Evolutionary conservation across 2,797 vertebrate species (phyloP).

Genomic region (Chloroceryle inda): DNA sequence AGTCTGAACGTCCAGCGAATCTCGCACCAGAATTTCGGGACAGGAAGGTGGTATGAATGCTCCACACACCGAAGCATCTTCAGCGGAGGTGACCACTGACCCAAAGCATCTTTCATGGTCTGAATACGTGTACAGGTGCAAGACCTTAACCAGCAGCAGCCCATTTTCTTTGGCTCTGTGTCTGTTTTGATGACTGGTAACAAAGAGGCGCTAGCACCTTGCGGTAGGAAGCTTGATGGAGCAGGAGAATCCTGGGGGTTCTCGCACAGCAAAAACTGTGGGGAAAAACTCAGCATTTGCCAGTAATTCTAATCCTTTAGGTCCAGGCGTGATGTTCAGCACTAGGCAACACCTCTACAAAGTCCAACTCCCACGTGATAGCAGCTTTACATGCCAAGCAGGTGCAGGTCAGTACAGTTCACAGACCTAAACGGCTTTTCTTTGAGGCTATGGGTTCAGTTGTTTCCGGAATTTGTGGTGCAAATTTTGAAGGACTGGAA

Average conservation of each 20-base stretch:
- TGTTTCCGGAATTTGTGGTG: background rate
- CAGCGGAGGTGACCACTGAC: background rate
- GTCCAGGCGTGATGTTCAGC: background rate
- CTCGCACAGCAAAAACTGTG: background rate
- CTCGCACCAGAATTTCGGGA: background rate
- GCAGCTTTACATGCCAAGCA: background rate
- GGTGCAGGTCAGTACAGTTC: background rate
- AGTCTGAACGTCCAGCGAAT: rapidly evolving
- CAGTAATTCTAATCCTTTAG: background rate
- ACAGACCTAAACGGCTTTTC: background rate
- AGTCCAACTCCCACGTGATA: background rate
- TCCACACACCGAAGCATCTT: background rate
- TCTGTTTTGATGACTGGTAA: background rate
- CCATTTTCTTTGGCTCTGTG: background rate
- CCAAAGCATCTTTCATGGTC: background rate
- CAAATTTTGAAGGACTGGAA: slow-evolving; percentile 25
- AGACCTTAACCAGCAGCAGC: slow-evolving; percentile 22
- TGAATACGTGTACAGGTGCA: background rate
- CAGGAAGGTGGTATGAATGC: background rate
- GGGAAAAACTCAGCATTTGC: background rate
- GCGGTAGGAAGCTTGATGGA: background rate
- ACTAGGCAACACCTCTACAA: background rate
- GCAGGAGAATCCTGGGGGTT: background rate
- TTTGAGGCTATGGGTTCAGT: background rate
- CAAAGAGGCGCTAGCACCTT: slow-evolving; percentile 30